These are phyloP conservation scores for Todus mexicanus DNA, from an alignment of 2,797 vertebrate species.

Conservation along the genomic window DNA sequence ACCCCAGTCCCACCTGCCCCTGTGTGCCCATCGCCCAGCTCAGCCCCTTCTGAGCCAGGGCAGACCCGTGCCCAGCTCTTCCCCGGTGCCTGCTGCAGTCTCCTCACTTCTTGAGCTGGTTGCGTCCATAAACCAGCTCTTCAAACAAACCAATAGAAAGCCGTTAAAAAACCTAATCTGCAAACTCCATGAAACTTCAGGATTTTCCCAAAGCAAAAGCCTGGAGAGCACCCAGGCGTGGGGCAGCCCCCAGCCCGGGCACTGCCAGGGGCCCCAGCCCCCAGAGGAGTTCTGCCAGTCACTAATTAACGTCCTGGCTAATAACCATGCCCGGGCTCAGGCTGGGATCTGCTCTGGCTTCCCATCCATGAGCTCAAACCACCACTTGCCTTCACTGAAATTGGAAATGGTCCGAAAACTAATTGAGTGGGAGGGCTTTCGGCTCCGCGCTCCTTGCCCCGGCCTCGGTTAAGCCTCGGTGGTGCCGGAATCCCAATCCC, in stretches of 20 bases:
- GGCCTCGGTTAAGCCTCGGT: background rate
- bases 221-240: background rate
- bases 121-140: background rate
- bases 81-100: accelerated
- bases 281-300: background rate
- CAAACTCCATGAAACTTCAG: background rate
- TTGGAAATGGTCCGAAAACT: background rate
- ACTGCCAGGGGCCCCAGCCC: background rate
- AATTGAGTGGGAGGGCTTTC: background rate
- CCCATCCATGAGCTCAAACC: background rate
- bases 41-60: background rate
- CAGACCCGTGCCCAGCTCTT: background rate
- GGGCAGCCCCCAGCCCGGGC: background rate
- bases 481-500: background rate
- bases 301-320: slow-evolving; percentile 3
- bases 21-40: background rate
- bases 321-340: background rate
- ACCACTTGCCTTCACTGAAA: background rate
- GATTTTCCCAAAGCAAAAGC: background rate
- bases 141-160: background rate
- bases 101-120: background rate
- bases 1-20: accelerated
- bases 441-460: background rate
- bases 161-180: background rate
- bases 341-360: background rate